These are phyloP conservation scores for Samia ricini DNA, from an alignment of 1,140 invertebrate species.

Conservation along the genomic window DNA sequence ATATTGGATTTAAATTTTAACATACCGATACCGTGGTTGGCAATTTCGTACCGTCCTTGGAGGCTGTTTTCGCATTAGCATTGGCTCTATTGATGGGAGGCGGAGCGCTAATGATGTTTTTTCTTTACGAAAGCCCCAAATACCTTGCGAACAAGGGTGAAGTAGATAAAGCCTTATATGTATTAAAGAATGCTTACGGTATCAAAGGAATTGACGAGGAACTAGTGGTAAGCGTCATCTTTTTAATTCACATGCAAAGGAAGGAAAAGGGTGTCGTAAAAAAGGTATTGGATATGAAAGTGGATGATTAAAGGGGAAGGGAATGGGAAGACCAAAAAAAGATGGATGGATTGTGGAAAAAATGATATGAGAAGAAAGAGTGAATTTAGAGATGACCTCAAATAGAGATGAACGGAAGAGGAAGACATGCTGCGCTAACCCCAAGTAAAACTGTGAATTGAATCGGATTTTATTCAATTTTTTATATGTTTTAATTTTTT, in stretches of 20 bases:
- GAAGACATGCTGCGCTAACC: too few species aligned
- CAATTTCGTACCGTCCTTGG: constrained; percentile 10
- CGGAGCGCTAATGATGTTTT: constrained; percentile 6
- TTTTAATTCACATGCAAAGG: too few species aligned
- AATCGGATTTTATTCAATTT: too few species aligned
- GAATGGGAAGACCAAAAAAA: too few species aligned
- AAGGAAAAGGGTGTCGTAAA: neutral
- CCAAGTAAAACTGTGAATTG: too few species aligned
- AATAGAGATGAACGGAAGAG: too few species aligned
- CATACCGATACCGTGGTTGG: constrained; percentile 5
- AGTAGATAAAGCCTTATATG: constrained; percentile 2
- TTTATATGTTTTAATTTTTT: too few species aligned
- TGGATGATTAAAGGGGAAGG: too few species aligned
- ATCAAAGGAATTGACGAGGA: neutral
- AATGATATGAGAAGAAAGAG: too few species aligned
- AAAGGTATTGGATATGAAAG: neutral
- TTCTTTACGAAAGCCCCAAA: constrained; percentile 10
- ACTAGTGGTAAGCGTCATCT: neutral
- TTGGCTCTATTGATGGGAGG: neutral
- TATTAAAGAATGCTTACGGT: constrained; percentile 6
- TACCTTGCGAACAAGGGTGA: constrained; percentile 9
- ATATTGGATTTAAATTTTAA: constrained; percentile 5
- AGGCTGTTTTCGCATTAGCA: neutral
- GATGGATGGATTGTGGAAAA: too few species aligned
- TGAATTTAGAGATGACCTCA: too few species aligned